Evolutionary conservation across 2,797 vertebrate species (phyloP).

Genomic region (Gymnocypris eckloni): DNA sequence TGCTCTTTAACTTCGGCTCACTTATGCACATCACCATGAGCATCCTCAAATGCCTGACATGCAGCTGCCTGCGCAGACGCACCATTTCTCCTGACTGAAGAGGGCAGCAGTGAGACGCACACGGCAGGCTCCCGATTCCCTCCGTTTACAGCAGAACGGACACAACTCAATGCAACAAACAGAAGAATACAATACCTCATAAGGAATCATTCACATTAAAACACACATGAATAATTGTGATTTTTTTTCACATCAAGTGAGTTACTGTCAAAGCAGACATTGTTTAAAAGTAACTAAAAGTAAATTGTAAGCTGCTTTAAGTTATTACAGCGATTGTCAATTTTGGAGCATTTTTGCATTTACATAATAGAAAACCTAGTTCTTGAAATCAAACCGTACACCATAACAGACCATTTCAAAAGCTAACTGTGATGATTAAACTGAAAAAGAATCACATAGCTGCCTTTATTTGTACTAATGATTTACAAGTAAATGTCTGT

Average conservation of each 20-base stretch:
- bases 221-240: background rate
- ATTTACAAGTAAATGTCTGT: slow-evolving; percentile 66
- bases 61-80: slow-evolving; percentile 83
- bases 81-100: slow-evolving; percentile 82
- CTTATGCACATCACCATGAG: slow-evolving; percentile 86
- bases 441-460: slow-evolving; percentile 48
- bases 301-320: background rate
- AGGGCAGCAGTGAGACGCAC: slow-evolving; percentile 30
- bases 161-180: slow-evolving; percentile 30
- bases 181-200: slow-evolving; percentile 21
- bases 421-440: slow-evolving; percentile 55
- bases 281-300: background rate
- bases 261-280: slow-evolving; percentile 4
- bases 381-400: slow-evolving; percentile 53
- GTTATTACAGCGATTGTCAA: slow-evolving; percentile 34
- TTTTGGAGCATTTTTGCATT: background rate
- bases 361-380: background rate
- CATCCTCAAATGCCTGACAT: slow-evolving; percentile 86
- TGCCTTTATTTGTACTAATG: slow-evolving; percentile 64
- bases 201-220: background rate
- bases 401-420: slow-evolving; percentile 70
- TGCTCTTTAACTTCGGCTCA: slow-evolving; percentile 88
- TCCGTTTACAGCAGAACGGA: background rate
- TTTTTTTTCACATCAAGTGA: background rate
- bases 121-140: background rate